Evolutionary conservation across 37 sponge, comb jelly and placozoan genomes (phyloP).

Genomic region (Oscarella lobularis): DNA sequence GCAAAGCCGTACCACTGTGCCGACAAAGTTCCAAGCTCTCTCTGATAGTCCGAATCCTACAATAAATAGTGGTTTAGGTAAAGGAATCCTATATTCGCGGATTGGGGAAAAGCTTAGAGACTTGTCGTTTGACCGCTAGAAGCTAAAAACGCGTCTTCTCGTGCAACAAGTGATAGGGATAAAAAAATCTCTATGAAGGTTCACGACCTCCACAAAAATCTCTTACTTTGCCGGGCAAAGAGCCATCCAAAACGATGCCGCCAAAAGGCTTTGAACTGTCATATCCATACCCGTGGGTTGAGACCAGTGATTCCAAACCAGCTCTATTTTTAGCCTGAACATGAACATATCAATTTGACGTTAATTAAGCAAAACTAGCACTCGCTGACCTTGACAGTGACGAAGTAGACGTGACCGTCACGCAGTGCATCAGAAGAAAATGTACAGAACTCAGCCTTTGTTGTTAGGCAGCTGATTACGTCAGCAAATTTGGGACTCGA

Average conservation of each 20-base stretch:
- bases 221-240: background rate
- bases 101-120: no score
- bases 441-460: background rate
- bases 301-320: slow-evolving; percentile 18
- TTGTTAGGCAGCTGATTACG: slow-evolving; percentile 10
- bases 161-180: no score
- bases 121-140: no score
- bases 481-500: slow-evolving; percentile 36
- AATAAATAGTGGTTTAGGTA: background rate
- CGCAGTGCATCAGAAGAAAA: background rate
- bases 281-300: slow-evolving; percentile 22
- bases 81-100: background rate
- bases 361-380: background rate
- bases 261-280: background rate
- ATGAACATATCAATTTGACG: background rate
- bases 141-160: no score
- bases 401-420: background rate
- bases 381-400: background rate
- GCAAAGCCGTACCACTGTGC: background rate
- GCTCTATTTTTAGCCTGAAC: slow-evolving; percentile 48
- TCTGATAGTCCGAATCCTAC: background rate
- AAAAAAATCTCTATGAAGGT: no score
- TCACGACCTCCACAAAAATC: no score
- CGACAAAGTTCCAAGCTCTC: background rate
- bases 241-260: background rate